Evolutionary conservation across 2,888 invertebrate genomes (phyloP).

Genomic region (Macrophya alboannulata): DNA sequence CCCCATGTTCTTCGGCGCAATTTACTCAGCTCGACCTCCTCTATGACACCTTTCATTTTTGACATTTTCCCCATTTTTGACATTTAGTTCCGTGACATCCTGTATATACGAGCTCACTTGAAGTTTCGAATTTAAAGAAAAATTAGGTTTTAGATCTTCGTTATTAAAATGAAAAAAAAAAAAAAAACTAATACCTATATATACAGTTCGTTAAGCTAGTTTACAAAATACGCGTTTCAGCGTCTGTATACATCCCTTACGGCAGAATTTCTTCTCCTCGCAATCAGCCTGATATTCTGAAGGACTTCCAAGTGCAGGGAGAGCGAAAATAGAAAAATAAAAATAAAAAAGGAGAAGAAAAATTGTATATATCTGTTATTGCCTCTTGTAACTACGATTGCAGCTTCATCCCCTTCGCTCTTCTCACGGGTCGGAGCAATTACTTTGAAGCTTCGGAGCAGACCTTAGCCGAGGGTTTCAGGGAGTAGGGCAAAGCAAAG

Average conservation of each 20-base stretch:
- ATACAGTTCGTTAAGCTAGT: not conserved
- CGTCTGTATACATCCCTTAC: not conserved
- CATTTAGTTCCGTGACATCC: no score
- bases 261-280: not conserved
- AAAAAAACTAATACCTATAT: no score
- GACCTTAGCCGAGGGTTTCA: not conserved
- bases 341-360: not conserved
- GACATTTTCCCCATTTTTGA: no score
- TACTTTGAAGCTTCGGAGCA: constrained; percentile 3
- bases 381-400: constrained; percentile 4
- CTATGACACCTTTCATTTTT: no score
- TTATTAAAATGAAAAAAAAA: no score
- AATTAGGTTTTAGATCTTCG: no score
- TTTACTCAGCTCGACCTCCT: no score
- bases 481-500: not conserved
- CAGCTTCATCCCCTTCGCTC: not conserved
- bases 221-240: not conserved
- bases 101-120: no score
- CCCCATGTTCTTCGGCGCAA: no score
- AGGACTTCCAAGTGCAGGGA: no score
- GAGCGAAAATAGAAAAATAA: not conserved
- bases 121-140: no score
- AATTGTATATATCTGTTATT: not conserved
- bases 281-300: not conserved
- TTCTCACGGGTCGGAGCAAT: constrained; percentile 1